Evolutionary conservation across 2,797 vertebrate genomes (phyloP).

Genomic region (Prunella strophiata): DNA sequence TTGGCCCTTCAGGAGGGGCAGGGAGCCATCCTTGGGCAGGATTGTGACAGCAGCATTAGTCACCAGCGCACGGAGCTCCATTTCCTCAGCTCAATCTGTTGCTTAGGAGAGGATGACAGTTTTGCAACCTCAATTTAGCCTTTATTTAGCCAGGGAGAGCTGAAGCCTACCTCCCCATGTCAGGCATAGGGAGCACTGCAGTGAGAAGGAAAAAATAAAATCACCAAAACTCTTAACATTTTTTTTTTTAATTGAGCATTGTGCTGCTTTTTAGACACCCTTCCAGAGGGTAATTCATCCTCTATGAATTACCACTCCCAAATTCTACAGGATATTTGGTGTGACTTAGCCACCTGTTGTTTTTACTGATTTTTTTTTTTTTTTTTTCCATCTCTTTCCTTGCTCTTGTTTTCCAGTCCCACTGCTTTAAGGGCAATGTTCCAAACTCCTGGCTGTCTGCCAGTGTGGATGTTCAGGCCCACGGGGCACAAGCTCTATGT

Average conservation of each 20-base stretch:
- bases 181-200: neutral
- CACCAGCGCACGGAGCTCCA: neutral
- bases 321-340: constrained; percentile 1
- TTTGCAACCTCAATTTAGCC: neutral
- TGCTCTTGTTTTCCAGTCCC: constrained; percentile 3
- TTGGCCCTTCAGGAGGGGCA: neutral
- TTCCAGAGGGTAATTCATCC: neutral
- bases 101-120: neutral
- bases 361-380: neutral
- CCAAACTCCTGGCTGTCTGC: neutral
- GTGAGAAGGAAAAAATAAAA: neutral
- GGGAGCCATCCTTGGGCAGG: fast-evolving
- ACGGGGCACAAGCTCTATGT: neutral
- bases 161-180: fast-evolving
- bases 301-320: neutral
- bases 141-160: neutral
- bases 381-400: neutral
- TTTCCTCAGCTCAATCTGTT: neutral
- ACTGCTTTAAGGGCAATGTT: neutral
- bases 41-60: neutral
- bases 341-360: constrained; percentile 21
- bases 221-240: fast-evolving
- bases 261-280: neutral
- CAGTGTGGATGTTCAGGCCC: neutral
- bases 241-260: neutral